phyloP scores from a whole-genome alignment of 2,797 vertebrate species.

The Xiphophorus birchmanni region DNA sequence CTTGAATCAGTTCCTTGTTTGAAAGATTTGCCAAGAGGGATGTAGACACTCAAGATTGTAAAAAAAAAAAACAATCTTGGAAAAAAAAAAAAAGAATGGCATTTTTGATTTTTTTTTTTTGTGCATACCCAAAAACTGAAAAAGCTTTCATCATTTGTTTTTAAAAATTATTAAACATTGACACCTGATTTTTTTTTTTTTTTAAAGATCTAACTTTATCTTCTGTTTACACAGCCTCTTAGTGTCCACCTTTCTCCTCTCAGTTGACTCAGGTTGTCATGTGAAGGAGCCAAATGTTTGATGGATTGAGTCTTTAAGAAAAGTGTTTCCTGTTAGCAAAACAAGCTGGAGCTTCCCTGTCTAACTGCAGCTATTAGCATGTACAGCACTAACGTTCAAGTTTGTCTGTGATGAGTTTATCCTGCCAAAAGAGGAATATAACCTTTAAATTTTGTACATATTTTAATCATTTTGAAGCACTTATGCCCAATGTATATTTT shows the following conservation, averaged over 20 bases:
- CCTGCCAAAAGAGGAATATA: constrained; percentile 77
- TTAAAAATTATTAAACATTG: constrained; percentile 7
- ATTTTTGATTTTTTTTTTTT: constrained; percentile 42
- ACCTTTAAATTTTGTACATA: constrained; percentile 76
- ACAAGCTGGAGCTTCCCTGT: constrained; percentile 30
- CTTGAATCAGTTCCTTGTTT: constrained; percentile 44
- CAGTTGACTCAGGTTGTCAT: constrained; percentile 70
- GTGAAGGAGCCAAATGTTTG: constrained; percentile 44
- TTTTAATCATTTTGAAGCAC: constrained; percentile 69
- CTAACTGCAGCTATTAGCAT: constrained; percentile 29
- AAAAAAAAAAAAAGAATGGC: constrained; percentile 4
- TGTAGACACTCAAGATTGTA: constrained; percentile 16
- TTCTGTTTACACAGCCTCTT: constrained; percentile 32
- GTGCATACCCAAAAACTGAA: constrained; percentile 32
- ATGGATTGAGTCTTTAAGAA: constrained; percentile 36
- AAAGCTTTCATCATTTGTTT: constrained; percentile 7
- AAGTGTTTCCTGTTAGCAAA: constrained; percentile 50
- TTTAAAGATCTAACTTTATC: constrained; percentile 35
- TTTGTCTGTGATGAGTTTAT: constrained; percentile 72
- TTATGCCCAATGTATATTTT: constrained; percentile 75
- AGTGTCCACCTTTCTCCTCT: constrained; percentile 45
- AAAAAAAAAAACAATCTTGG: too few relatives aligned
- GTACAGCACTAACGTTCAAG: constrained; percentile 55
- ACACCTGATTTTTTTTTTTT: constrained; percentile 41
- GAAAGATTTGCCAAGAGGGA: constrained; percentile 31